Conservation (phyloP, 2,113 vertebrate species). For the Pandion haliaetus region DNA sequence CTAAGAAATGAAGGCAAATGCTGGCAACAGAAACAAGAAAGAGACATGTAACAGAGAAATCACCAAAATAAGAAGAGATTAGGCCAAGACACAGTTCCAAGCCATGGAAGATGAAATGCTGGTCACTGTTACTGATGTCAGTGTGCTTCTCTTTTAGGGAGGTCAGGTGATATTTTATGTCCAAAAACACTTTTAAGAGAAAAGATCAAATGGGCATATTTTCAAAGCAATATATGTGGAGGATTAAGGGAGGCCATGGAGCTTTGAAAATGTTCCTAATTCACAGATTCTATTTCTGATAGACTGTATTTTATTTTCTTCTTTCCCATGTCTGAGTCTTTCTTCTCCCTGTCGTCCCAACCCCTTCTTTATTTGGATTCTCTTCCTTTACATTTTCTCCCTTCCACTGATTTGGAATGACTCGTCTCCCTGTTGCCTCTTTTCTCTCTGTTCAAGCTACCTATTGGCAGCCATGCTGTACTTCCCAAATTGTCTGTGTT, state of each 20-base stretch:
- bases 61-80: not conserved
- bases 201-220: conserved; percentile 36
- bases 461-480: not conserved
- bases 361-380: not conserved
- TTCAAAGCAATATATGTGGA: conserved; percentile 47
- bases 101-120: conserved; percentile 1
- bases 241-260: conserved; percentile 23
- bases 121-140: not conserved
- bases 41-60: not conserved
- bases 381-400: not conserved
- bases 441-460: not conserved
- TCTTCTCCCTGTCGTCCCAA: not conserved
- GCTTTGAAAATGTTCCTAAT: conserved; percentile 40
- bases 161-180: conserved; percentile 28
- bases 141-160: not conserved
- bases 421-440: not conserved
- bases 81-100: not conserved
- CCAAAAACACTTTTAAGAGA: not conserved
- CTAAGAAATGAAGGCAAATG: not conserved
- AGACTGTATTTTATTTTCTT: conserved; percentile 29
- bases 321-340: not conserved
- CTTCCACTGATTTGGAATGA: not conserved
- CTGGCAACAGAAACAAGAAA: not conserved
- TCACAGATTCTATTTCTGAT: conserved; percentile 31
- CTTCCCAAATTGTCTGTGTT: not conserved